phyloP scores from a whole-genome alignment of 1,140 invertebrate species.

The Drosophila orena region DNA sequence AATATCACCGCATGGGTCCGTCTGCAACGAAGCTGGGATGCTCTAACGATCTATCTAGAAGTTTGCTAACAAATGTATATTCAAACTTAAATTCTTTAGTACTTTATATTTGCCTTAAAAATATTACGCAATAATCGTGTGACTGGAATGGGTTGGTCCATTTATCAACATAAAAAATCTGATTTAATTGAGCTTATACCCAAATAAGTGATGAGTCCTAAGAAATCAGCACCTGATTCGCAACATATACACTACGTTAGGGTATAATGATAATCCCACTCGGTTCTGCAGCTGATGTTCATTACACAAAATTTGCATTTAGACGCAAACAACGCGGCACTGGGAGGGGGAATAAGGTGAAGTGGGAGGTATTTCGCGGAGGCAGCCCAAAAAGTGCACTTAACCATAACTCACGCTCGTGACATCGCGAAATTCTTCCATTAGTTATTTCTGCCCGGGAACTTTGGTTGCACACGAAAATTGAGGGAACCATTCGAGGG shows the following conservation, averaged over 20 bases:
- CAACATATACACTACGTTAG: constrained; percentile 16
- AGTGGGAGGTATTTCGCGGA: constrained; percentile 2
- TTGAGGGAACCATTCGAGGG: constrained; percentile 5
- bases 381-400: constrained; percentile 72
- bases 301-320: constrained; percentile 84
- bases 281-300: constrained; percentile 31
- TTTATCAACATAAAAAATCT: too few species aligned
- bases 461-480: constrained; percentile 67
- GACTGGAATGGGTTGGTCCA: too few species aligned
- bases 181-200: too few species aligned
- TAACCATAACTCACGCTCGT: constrained; percentile 77
- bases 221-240: too few species aligned
- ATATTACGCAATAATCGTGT: too few species aligned
- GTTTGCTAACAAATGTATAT: too few species aligned
- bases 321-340: constrained; percentile 54
- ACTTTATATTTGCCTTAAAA: too few species aligned
- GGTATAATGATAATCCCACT: constrained; percentile 49
- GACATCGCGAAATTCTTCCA: constrained; percentile 68
- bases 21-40: not conserved
- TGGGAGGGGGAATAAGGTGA: not conserved
- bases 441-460: constrained; percentile 59
- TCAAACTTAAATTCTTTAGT: too few species aligned
- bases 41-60: not conserved
- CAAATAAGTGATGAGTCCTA: too few species aligned
- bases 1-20: not conserved